phyloP scores from a whole-genome alignment of 1,140 invertebrate genomes.

The Drosophila littoralis region DNA sequence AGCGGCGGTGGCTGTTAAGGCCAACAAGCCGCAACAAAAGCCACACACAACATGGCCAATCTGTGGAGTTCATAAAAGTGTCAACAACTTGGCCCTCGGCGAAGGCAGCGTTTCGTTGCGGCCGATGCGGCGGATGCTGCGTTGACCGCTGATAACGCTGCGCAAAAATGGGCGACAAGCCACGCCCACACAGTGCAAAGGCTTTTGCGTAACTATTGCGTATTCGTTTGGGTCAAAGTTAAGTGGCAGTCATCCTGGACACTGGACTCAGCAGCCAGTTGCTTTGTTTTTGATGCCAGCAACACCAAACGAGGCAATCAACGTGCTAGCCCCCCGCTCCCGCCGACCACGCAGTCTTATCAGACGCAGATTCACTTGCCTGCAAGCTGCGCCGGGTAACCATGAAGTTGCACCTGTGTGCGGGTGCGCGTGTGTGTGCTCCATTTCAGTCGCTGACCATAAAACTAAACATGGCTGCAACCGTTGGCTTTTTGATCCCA shows the following conservation, averaged over 20 bases:
- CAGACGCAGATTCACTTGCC: constrained; percentile 29
- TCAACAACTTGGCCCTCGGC: constrained; percentile 75
- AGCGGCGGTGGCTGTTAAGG: constrained; percentile 56
- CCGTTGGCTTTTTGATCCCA: constrained; percentile 33
- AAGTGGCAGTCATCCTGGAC: constrained; percentile 62
- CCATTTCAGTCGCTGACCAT: constrained; percentile 24
- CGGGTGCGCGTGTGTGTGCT: constrained; percentile 17
- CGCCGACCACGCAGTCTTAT: constrained; percentile 49
- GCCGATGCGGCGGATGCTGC: constrained; percentile 50
- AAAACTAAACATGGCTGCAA: constrained; percentile 45
- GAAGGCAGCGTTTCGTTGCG: constrained; percentile 31
- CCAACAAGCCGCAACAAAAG: constrained; percentile 79
- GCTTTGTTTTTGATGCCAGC: constrained; percentile 57
- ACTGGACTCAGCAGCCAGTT: constrained; percentile 11
- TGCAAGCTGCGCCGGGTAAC: constrained; percentile 11
- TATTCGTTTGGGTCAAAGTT: constrained; percentile 77
- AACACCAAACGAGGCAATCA: constrained; percentile 58
- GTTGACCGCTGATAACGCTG: constrained; percentile 78
- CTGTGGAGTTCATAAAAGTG: constrained; percentile 82
- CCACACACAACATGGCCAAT: constrained; percentile 80
- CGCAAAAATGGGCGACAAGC: constrained; percentile 60
- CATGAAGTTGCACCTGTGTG: constrained; percentile 38
- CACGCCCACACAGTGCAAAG: constrained; percentile 10
- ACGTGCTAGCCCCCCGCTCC: constrained; percentile 11
- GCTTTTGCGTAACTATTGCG: constrained; percentile 56